A percentile compares a stretch with the other conserved stretches of the same genome.
These are phyloP conservation scores for Linepithema humile DNA, from an alignment of 1,140 invertebrate genomes.

Conservation along the genomic window DNA sequence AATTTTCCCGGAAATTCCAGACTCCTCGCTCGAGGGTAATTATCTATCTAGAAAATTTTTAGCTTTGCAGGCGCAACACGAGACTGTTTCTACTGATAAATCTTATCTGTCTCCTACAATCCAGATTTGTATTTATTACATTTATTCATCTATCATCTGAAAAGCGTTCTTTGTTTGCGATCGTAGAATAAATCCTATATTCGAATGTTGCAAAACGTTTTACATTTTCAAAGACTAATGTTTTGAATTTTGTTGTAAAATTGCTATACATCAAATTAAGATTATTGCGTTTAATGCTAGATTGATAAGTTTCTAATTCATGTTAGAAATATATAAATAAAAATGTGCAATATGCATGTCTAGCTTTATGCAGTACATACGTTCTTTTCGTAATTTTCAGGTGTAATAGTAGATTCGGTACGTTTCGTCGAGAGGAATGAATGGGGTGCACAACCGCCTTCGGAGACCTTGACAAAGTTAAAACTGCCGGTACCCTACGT, in stretches of 20 bases:
- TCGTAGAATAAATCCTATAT: neutral
- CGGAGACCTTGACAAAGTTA: conserved; percentile 80
- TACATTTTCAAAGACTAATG: neutral
- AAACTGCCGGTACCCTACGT: conserved; percentile 88
- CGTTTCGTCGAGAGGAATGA: conserved; percentile 84
- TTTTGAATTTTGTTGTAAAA: neutral
- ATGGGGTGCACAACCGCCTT: conserved; percentile 87
- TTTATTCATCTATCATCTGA: neutral
- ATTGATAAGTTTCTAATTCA: conserved; percentile 11
- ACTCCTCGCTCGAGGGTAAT: conserved; percentile 58
- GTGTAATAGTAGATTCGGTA: conserved; percentile 70
- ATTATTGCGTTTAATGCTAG: neutral
- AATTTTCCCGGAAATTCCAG: conserved; percentile 58
- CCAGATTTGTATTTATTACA: neutral
- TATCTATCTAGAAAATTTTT: conserved; percentile 17
- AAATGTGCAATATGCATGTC: no score
- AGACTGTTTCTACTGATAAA: no score
- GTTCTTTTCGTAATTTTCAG: conserved; percentile 26
- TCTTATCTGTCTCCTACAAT: neutral
- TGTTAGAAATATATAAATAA: no score
- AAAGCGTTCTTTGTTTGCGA: neutral
- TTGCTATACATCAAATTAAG: neutral
- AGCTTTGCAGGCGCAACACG: neutral
- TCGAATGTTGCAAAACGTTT: neutral
- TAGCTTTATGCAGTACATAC: neutral